Evolutionary conservation across 2,888 invertebrate genomes (phyloP).

Genomic region (Lithophane leautieri): DNA sequence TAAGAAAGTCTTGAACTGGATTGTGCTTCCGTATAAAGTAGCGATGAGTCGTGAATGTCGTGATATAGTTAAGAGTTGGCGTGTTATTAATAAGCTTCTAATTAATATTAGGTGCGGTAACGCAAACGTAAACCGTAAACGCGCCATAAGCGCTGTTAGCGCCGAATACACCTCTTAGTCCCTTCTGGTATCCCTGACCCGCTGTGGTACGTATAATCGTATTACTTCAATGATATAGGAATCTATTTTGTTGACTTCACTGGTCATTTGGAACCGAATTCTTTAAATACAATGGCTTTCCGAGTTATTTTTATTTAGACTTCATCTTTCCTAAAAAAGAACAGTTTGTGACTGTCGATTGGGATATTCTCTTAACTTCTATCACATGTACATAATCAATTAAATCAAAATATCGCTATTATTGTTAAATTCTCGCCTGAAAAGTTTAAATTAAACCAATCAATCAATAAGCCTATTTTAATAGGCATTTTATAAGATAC

Average conservation of each 20-base stretch:
- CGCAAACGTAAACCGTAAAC: conserved; percentile 33
- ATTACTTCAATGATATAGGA: conserved; percentile 27
- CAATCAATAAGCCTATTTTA: background rate
- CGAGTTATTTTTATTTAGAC: conserved; percentile 12
- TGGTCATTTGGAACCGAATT: conserved; percentile 34
- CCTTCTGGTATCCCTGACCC: conserved; percentile 29
- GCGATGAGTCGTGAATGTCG: conserved; percentile 53
- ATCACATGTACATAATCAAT: background rate
- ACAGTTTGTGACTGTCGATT: background rate
- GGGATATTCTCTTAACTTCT: background rate
- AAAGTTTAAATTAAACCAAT: background rate
- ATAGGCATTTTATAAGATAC: background rate
- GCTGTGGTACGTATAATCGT: conserved; percentile 6
- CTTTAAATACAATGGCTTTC: conserved; percentile 22
- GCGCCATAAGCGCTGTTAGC: conserved; percentile 51
- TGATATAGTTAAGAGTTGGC: conserved; percentile 42
- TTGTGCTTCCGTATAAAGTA: conserved; percentile 55
- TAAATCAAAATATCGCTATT: background rate
- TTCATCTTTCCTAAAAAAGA: conserved; percentile 4
- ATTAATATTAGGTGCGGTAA: conserved; percentile 59
- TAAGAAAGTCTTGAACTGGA: conserved; percentile 58
- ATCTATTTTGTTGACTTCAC: conserved; percentile 37
- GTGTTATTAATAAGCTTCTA: conserved; percentile 55
- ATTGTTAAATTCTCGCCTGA: background rate
- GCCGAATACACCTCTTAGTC: conserved; percentile 30